phyloP scores from a whole-genome alignment of 2,888 invertebrate species.

The Anodontia alba region DNA sequence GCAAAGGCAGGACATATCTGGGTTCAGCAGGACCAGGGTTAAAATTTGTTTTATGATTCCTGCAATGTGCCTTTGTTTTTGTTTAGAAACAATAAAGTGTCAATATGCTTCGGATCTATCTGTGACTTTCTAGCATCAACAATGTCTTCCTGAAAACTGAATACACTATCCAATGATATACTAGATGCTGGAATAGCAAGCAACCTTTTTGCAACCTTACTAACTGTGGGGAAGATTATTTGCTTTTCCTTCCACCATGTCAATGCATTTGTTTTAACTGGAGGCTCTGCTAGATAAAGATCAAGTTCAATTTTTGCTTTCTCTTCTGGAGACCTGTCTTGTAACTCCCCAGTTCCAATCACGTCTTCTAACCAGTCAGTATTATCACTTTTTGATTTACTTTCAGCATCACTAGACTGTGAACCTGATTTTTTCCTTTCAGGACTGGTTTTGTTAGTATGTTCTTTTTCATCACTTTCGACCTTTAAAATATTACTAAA shows the following conservation, averaged over 20 bases:
- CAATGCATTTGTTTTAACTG: slow-evolving; percentile 42
- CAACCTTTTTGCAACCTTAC: slow-evolving; percentile 41
- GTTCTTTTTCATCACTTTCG: no score
- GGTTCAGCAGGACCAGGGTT: no score
- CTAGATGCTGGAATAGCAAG: slow-evolving; percentile 56
- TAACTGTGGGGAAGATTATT: slow-evolving; percentile 44
- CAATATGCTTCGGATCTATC: slow-evolving; percentile 51
- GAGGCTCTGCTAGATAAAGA: slow-evolving; percentile 56
- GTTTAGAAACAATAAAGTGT: slow-evolving; percentile 57
- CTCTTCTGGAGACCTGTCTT: slow-evolving; percentile 46
- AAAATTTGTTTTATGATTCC: not conserved
- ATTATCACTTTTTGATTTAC: slow-evolving; percentile 39
- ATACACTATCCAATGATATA: slow-evolving; percentile 36
- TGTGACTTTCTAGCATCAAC: slow-evolving; percentile 19
- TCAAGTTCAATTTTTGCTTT: slow-evolving; percentile 57
- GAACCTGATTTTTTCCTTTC: not conserved
- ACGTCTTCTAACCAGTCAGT: slow-evolving; percentile 63
- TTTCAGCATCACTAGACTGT: not conserved
- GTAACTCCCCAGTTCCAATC: slow-evolving; percentile 41
- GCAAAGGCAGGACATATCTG: no score
- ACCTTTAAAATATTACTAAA: no score
- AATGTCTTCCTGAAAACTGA: slow-evolving; percentile 25
- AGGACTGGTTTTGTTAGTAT: no score
- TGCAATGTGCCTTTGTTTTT: slow-evolving; percentile 34
- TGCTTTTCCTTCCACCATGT: slow-evolving; percentile 57